A percentile compares a stretch with the other conserved stretches of the same genome.
Conservation (phyloP, 1,140 invertebrate species). For the Paralvinella palmiformis region DNA sequence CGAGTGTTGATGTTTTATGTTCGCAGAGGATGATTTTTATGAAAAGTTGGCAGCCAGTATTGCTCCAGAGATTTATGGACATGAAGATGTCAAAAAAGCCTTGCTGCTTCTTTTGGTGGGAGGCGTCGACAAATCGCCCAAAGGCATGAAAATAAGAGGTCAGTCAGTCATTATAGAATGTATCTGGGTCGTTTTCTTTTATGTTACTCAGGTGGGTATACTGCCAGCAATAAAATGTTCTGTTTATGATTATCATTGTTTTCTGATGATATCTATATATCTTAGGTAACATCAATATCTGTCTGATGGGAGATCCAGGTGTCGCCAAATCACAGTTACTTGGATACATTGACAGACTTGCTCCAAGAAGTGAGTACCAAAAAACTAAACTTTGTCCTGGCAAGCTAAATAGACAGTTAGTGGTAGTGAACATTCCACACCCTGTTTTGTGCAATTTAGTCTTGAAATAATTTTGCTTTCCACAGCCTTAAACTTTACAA, state of each 20-base stretch:
- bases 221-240: too few species aligned
- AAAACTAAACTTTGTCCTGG: too few species aligned
- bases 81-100: conserved; percentile 97
- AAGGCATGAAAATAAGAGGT: conserved; percentile 68
- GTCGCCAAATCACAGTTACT: conserved; percentile 98
- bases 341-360: conserved; percentile 88
- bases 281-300: conserved; percentile 92
- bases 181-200: too few species aligned
- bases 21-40: conserved; percentile 79
- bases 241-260: too few species aligned
- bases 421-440: too few species aligned
- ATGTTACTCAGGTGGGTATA: too few species aligned
- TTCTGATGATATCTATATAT: background rate
- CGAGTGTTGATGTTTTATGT: background rate
- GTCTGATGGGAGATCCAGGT: conserved; percentile 98
- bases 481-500: too few species aligned
- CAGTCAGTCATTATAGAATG: conserved; percentile 42
- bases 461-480: too few species aligned
- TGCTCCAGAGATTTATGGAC: conserved; percentile 98
- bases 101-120: conserved; percentile 88
- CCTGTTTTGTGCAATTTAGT: too few species aligned
- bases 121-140: conserved; percentile 82
- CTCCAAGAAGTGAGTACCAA: conserved; percentile 66
- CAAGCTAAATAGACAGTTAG: too few species aligned
- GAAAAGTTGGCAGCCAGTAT: conserved; percentile 84